These are phyloP conservation scores for Cataglyphis rosenhaueri DNA, from an alignment of 2,888 invertebrate species.

Conservation along the genomic window DNA sequence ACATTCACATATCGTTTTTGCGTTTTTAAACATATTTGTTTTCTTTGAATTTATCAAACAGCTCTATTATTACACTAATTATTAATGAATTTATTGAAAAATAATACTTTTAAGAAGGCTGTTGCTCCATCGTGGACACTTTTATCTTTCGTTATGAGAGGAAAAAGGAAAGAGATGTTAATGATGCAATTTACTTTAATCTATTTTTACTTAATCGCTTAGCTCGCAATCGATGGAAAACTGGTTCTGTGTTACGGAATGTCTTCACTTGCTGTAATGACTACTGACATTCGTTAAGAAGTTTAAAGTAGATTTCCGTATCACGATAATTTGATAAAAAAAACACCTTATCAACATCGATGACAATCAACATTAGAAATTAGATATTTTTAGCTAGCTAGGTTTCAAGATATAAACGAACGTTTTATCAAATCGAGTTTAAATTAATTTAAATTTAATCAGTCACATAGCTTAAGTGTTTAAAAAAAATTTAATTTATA, in stretches of 20 bases:
- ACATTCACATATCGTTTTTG: background rate
- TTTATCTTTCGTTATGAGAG: background rate
- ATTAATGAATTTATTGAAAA: background rate
- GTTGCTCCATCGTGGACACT: too few relatives aligned
- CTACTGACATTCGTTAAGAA: background rate
- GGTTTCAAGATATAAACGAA: background rate
- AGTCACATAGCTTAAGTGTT: background rate
- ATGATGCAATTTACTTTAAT: conserved; percentile 31
- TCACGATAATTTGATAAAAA: conserved; percentile 12
- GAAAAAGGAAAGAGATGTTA: background rate
- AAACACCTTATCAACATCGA: conserved; percentile 1
- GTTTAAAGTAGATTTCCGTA: conserved; percentile 2
- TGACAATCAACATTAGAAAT: conserved; percentile 1
- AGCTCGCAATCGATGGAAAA: conserved; percentile 16
- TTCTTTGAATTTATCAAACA: background rate
- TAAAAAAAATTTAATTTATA: background rate
- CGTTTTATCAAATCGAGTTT: background rate
- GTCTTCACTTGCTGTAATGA: background rate
- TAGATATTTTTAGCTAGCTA: conserved; percentile 11
- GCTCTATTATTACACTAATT: background rate
- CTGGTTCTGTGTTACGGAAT: background rate
- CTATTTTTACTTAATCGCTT: conserved; percentile 31
- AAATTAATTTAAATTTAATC: background rate
- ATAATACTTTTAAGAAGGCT: background rate
- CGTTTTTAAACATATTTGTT: background rate